Percentiles rank a stretch among this genome's conserved stretches.
Conservation (phyloP, 2,797 vertebrate species). For the Acrossocheilus wenchowensis region DNA sequence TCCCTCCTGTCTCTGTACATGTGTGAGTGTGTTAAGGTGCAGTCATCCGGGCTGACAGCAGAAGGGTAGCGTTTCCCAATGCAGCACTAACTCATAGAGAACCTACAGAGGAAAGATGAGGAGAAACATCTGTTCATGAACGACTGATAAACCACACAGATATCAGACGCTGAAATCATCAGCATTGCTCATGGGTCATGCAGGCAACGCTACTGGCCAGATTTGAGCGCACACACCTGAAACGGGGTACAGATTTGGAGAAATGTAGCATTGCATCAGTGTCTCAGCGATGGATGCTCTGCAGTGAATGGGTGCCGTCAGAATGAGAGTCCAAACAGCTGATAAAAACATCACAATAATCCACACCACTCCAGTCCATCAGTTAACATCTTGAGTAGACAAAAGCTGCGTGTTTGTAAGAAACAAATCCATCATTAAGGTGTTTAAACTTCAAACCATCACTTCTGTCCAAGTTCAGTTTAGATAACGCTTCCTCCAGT, state of each 20-base stretch:
- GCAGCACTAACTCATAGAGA: constrained; percentile 54
- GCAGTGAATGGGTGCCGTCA: not conserved
- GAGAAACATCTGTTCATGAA: not conserved
- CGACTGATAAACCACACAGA: not conserved
- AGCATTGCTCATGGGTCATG: not conserved
- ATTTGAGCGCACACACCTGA: not conserved
- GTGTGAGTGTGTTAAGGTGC: constrained; percentile 43
- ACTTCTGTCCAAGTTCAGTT: too few relatives aligned
- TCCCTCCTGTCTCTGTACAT: constrained; percentile 41
- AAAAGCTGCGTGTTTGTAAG: too few relatives aligned
- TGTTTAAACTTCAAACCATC: not conserved
- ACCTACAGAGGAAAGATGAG: constrained; percentile 37
- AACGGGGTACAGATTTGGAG: not conserved
- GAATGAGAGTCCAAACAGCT: too few relatives aligned
- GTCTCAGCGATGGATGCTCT: too few relatives aligned
- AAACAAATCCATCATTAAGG: too few relatives aligned
- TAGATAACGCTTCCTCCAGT: too few relatives aligned
- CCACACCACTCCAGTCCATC: not conserved
- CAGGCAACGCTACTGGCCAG: not conserved
- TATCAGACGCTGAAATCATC: not conserved
- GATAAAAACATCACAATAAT: too few relatives aligned
- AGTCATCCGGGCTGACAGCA: constrained; percentile 42
- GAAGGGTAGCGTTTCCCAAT: not conserved
- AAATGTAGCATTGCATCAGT: too few relatives aligned
- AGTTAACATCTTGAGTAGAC: not conserved